Conservation (phyloP, 2,113 vertebrate species). For the Dendrocopos noguchii region DNA sequence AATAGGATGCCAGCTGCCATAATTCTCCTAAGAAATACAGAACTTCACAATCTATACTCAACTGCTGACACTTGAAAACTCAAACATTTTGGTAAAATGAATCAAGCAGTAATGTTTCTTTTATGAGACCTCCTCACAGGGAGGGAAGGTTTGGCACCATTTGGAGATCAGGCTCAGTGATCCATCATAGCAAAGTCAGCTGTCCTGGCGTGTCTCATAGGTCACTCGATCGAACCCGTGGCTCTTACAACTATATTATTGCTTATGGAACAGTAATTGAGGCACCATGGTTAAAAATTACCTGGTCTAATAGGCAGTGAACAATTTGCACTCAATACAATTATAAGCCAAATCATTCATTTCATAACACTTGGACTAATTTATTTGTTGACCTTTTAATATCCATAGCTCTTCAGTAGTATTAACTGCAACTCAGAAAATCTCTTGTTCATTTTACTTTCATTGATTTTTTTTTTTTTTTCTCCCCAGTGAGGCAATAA, state of each 20-base stretch:
- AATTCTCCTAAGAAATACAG: slow-evolving; percentile 71
- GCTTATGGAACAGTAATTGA: slow-evolving; percentile 87
- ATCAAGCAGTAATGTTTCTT: slow-evolving; percentile 80
- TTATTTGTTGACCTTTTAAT: slow-evolving; percentile 84
- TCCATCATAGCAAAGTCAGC: slow-evolving; percentile 90
- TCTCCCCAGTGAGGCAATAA: slow-evolving; percentile 87
- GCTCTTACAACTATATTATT: slow-evolving; percentile 95
- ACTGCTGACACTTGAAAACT: slow-evolving; percentile 75
- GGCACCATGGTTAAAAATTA: slow-evolving; percentile 81
- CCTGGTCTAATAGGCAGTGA: slow-evolving; percentile 79
- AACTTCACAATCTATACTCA: slow-evolving; percentile 65
- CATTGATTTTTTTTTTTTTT: slow-evolving; percentile 94
- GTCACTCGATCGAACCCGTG: slow-evolving; percentile 91
- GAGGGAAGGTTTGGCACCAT: slow-evolving; percentile 74
- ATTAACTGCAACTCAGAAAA: slow-evolving; percentile 91
- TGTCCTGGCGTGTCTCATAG: slow-evolving; percentile 91
- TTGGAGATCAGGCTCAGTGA: slow-evolving; percentile 85
- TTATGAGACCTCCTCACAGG: slow-evolving; percentile 73
- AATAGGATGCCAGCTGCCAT: slow-evolving; percentile 44
- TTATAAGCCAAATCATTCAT: slow-evolving; percentile 84
- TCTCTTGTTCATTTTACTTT: slow-evolving; percentile 91
- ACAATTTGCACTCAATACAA: slow-evolving; percentile 83
- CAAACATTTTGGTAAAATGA: slow-evolving; percentile 78
- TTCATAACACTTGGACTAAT: slow-evolving; percentile 82
- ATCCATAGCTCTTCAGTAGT: slow-evolving; percentile 84